Percentiles rank a stretch among this genome's conserved stretches.
Evolutionary conservation across 2,797 vertebrate genomes (phyloP).

Genomic region (Sebastes variabilis): DNA sequence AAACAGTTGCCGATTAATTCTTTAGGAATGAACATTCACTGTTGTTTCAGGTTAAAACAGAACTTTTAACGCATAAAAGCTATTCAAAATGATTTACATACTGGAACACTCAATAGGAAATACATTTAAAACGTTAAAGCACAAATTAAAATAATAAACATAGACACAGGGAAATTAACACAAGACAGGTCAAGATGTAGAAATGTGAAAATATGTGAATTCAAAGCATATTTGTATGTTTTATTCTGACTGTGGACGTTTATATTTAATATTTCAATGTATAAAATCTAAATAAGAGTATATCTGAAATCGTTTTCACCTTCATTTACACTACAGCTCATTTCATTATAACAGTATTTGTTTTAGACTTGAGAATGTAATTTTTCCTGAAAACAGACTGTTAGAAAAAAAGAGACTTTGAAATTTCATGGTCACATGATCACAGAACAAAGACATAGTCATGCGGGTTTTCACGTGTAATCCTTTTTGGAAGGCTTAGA

Average conservation of each 20-base stretch:
- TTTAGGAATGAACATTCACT: fast-evolving
- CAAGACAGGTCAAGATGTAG: not conserved
- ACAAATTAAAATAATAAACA: not conserved
- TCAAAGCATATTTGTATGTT: not conserved
- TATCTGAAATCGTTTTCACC: not conserved
- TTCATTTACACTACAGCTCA: not conserved
- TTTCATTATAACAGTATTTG: not conserved
- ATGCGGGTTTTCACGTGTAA: not conserved
- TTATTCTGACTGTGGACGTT: not conserved
- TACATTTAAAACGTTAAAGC: not conserved
- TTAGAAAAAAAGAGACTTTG: not conserved
- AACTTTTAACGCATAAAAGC: not conserved
- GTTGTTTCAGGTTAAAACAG: not conserved
- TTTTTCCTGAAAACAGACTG: not conserved
- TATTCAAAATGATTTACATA: not conserved
- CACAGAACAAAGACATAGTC: fast-evolving
- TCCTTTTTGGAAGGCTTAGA: not conserved
- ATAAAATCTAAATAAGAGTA: not conserved
- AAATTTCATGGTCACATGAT: not conserved
- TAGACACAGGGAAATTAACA: not conserved
- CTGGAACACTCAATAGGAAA: not conserved
- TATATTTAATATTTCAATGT: not conserved
- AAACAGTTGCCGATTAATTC: not conserved
- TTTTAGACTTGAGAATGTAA: not conserved
- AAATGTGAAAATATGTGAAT: not conserved